phyloP scores from a whole-genome alignment of 37 sponge, comb jelly and placozoan genomes.

The Diacarnus erythraeanus region DNA sequence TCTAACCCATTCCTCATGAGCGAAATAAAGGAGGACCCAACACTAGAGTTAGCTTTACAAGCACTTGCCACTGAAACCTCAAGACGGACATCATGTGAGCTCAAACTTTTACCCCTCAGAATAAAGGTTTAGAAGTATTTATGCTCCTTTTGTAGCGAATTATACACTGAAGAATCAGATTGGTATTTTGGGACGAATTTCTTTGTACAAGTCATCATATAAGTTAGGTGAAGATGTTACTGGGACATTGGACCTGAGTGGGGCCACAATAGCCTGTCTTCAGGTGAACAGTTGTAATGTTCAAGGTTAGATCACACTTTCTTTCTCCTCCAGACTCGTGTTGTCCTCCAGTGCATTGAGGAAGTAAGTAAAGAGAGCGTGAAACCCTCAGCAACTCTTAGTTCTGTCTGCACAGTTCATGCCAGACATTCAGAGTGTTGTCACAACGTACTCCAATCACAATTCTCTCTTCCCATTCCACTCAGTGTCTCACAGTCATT shows the following conservation, averaged over 20 bases:
- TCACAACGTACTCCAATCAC: conserved; percentile 51
- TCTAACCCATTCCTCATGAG: conserved; percentile 55
- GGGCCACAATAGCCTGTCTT: conserved; percentile 57
- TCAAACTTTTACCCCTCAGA: not conserved
- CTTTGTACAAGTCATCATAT: conserved; percentile 67
- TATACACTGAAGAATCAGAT: conserved; percentile 62
- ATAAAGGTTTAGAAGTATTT: not conserved
- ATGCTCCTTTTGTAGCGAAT: conserved; percentile 38
- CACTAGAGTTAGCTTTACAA: conserved; percentile 55
- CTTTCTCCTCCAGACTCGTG: conserved; percentile 48
- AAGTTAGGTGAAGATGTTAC: conserved; percentile 84
- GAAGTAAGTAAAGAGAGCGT: conserved; percentile 40
- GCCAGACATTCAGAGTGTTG: conserved; percentile 63
- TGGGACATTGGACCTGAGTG: conserved; percentile 63
- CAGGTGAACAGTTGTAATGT: too few relatives aligned
- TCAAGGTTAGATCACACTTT: too few relatives aligned
- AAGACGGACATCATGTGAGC: conserved; percentile 46
- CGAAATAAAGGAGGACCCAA: conserved; percentile 45
- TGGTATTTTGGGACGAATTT: conserved; percentile 59
- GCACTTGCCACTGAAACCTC: conserved; percentile 58
- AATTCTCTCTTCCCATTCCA: conserved; percentile 72
- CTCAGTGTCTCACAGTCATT: conserved; percentile 62
- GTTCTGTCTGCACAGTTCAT: conserved; percentile 25
- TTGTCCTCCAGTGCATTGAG: conserved; percentile 51
- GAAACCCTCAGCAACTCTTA: conserved; percentile 7